Conservation (phyloP, 2,888 invertebrate species). For the Erebia ligea region DNA sequence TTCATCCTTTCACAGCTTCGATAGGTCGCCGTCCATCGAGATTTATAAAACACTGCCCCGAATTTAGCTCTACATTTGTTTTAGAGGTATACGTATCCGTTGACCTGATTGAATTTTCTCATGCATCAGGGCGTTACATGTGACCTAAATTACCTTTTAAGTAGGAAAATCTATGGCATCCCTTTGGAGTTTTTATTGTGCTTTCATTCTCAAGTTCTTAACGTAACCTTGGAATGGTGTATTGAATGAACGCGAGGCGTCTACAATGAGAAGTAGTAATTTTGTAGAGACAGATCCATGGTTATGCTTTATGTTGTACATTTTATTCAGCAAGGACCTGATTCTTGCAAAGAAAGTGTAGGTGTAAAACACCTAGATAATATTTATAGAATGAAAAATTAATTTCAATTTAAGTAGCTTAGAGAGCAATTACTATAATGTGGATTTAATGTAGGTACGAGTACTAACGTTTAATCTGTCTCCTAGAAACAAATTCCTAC, state of each 20-base stretch:
- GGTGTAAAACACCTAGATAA: background rate
- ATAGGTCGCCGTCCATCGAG: constrained; percentile 1
- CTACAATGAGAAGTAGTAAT: no score
- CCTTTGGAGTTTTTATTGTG: background rate
- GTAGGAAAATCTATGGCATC: background rate
- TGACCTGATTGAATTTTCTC: background rate
- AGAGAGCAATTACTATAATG: constrained; percentile 22
- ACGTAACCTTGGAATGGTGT: no score
- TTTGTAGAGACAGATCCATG: no score
- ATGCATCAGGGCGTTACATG: no score
- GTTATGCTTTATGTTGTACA: no score
- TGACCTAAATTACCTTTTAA: no score
- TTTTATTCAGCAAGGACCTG: no score
- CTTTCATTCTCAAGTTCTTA: no score
- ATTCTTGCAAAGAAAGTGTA: background rate
- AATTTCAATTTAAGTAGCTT: constrained; percentile 18
- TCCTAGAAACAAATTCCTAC: constrained; percentile 4
- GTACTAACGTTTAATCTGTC: constrained; percentile 14
- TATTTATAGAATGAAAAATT: constrained; percentile 16
- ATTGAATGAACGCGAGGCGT: no score
- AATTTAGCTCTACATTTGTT: constrained; percentile 4
- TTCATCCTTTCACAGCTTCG: constrained; percentile 20
- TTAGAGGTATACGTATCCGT: background rate
- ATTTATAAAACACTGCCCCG: constrained; percentile 5
- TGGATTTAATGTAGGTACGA: constrained; percentile 8